Evolutionary conservation across 1,140 invertebrate genomes (phyloP).

Genomic region (Plectrocnemia conspersa): DNA sequence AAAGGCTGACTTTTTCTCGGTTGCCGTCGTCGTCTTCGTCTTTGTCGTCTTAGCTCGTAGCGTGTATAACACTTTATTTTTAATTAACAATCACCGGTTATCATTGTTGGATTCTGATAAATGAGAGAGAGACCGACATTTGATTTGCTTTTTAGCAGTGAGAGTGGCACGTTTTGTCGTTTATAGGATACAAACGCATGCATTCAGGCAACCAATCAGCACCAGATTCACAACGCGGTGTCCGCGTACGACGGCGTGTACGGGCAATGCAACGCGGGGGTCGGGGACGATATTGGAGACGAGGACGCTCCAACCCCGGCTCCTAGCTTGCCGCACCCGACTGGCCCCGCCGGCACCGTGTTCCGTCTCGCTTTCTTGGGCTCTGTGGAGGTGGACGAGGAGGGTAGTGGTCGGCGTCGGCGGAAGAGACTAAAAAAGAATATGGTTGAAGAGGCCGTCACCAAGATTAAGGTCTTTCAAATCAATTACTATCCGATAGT

Average conservation of each 20-base stretch:
- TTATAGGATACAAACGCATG: conserved; percentile 35
- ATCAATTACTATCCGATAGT: no score
- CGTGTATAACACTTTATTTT: conserved; percentile 13
- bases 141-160: conserved; percentile 19
- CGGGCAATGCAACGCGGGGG: conserved; percentile 13
- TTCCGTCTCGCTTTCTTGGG: conserved; percentile 79
- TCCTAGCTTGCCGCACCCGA: conserved; percentile 32
- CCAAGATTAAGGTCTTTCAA: conserved; percentile 94
- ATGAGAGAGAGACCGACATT: conserved; percentile 28
- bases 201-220: conserved; percentile 36
- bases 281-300: conserved; percentile 34
- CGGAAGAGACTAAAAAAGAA: conserved; percentile 79
- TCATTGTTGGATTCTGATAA: conserved; percentile 8
- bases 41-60: conserved; percentile 6
- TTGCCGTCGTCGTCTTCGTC: conserved; percentile 12
- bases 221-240: conserved; percentile 20
- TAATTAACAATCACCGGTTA: conserved; percentile 12
- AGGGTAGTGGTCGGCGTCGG: conserved; percentile 60
- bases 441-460: conserved; percentile 95
- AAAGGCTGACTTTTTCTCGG: conserved; percentile 29
- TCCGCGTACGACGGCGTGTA: conserved; percentile 32
- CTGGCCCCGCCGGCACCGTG: conserved; percentile 59
- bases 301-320: conserved; percentile 13
- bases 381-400: conserved; percentile 80
- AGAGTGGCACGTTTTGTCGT: conserved; percentile 33